A percentile compares a stretch with the other conserved stretches of the same genome.
phyloP scores from a whole-genome alignment of 1,140 invertebrate genomes.

The Telenomus remus region DNA sequence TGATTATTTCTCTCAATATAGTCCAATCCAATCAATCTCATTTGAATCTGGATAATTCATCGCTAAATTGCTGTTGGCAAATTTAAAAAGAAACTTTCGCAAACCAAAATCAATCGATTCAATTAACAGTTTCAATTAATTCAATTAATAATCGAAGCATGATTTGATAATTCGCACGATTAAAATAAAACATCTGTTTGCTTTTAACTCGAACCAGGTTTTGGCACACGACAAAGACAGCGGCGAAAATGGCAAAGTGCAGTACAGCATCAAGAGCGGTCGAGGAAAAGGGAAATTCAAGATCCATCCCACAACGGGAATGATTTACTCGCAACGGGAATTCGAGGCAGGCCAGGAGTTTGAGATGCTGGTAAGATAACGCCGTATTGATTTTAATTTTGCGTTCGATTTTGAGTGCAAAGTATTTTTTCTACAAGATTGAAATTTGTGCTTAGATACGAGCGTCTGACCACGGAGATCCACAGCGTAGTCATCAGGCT shows the following conservation, averaged over 20 bases:
- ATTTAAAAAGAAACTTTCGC: too few relatives aligned
- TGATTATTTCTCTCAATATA: too few relatives aligned
- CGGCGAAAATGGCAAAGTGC: conserved; percentile 87
- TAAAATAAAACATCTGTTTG: conserved; percentile 7
- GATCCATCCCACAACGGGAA: conserved; percentile 86
- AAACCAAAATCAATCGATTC: background rate
- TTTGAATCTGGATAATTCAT: too few relatives aligned
- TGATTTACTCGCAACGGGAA: conserved; percentile 82
- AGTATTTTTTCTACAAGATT: background rate
- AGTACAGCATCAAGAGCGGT: conserved; percentile 87
- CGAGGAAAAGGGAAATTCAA: conserved; percentile 84
- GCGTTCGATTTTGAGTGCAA: background rate
- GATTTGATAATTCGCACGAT: background rate
- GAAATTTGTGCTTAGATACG: conserved; percentile 78
- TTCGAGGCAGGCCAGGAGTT: conserved; percentile 85
- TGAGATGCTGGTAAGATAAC: conserved; percentile 83
- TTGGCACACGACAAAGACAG: conserved; percentile 89
- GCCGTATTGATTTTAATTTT: conserved; percentile 2
- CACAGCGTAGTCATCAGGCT: conserved; percentile 81
- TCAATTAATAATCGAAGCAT: too few relatives aligned
- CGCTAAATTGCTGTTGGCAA: too few relatives aligned
- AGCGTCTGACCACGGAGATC: conserved; percentile 85
- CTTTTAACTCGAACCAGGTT: conserved; percentile 78
- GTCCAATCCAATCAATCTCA: too few relatives aligned
- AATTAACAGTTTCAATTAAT: background rate